phyloP scores from a whole-genome alignment of 1,140 invertebrate genomes.

The Goniozus legneri region DNA sequence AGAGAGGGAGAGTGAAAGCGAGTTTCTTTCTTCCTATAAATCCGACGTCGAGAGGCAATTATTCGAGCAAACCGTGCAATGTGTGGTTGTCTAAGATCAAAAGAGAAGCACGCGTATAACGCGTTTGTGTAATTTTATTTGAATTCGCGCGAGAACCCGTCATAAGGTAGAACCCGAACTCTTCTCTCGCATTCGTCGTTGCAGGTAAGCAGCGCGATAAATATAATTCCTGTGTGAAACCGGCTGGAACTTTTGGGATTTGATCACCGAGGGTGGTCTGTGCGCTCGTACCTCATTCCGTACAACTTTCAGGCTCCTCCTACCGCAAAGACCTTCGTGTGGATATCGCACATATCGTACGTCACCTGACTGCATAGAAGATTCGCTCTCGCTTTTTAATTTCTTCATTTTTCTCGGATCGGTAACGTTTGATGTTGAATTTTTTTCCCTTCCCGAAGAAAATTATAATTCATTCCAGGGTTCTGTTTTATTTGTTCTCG shows the following conservation, averaged over 20 bases:
- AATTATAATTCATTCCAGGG: no score
- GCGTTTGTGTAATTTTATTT: no score
- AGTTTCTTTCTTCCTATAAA: slow-evolving; percentile 38
- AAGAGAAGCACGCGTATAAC: slow-evolving; percentile 10
- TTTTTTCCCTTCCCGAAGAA: no score
- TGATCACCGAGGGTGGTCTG: slow-evolving; percentile 48
- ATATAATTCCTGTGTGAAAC: slow-evolving; percentile 50
- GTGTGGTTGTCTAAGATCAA: slow-evolving; percentile 28
- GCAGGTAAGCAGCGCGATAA: slow-evolving; percentile 43
- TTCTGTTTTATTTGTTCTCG: no score
- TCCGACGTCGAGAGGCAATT: slow-evolving; percentile 42
- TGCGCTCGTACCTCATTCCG: slow-evolving; percentile 47
- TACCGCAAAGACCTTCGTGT: no score
- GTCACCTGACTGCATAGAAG: slow-evolving; percentile 23
- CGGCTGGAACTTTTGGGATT: slow-evolving; percentile 36
- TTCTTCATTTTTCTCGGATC: no score
- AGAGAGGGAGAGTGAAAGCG: no score
- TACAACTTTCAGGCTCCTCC: slow-evolving; percentile 43
- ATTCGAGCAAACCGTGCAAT: slow-evolving; percentile 26
- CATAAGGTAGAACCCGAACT: no score
- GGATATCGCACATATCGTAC: no score
- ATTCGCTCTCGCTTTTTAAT: slow-evolving; percentile 4
- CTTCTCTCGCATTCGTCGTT: no score
- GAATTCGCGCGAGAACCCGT: no score
- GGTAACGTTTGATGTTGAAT: no score